These are phyloP conservation scores for Drosophila parthenogenetica DNA, from an alignment of 2,888 invertebrate genomes.

Conservation along the genomic window DNA sequence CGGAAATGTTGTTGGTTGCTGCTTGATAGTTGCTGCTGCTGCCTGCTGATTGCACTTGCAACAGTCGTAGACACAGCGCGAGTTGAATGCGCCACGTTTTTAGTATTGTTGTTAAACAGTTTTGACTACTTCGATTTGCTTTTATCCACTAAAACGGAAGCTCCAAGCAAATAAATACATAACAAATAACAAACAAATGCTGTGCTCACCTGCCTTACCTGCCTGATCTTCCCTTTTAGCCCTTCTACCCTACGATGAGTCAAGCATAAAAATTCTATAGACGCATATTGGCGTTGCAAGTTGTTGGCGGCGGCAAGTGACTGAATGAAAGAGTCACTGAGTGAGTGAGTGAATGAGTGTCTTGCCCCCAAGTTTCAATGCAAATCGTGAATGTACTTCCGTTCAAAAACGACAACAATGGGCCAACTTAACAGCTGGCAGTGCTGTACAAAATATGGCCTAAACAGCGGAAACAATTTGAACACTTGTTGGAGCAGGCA, in stretches of 20 bases:
- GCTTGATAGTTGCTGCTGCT: no score
- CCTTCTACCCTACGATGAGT: constrained; percentile 52
- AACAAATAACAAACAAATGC: constrained; percentile 26
- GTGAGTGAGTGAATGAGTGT: neutral
- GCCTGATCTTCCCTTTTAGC: no score
- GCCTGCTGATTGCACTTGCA: constrained; percentile 54
- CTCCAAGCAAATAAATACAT: constrained; percentile 37
- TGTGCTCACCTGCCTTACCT: neutral
- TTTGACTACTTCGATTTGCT: constrained; percentile 37
- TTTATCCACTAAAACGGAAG: constrained; percentile 52
- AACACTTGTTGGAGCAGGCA: neutral
- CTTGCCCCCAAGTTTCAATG: constrained; percentile 43
- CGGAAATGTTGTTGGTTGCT: constrained; percentile 63
- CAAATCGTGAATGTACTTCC: constrained; percentile 60
- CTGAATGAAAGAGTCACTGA: neutral
- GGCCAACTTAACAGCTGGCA: constrained; percentile 9
- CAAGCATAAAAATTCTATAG: constrained; percentile 66
- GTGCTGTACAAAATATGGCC: constrained; percentile 1
- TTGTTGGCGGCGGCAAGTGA: constrained; percentile 7
- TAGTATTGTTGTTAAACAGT: constrained; percentile 35
- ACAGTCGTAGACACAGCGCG: constrained; percentile 31
- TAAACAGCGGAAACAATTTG: constrained; percentile 10
- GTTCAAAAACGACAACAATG: constrained; percentile 30
- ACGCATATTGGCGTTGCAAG: constrained; percentile 35
- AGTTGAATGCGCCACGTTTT: constrained; percentile 22